These are phyloP conservation scores for Chaetops frenatus DNA, from an alignment of 2,113 vertebrate genomes.

Conservation along the genomic window DNA sequence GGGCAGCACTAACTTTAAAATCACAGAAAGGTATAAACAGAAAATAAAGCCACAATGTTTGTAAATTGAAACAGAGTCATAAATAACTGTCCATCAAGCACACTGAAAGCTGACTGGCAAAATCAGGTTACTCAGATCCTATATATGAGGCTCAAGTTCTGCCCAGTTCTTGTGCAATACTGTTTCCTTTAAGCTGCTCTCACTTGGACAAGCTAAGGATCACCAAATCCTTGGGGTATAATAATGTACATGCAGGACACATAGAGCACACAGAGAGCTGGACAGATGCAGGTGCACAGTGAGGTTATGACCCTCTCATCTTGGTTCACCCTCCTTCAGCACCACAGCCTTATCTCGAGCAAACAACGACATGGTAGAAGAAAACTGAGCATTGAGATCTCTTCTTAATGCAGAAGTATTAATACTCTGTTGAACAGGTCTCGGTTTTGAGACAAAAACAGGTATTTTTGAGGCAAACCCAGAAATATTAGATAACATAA, in stretches of 20 bases:
- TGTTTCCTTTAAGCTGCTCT: not conserved
- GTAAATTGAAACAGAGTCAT: not conserved
- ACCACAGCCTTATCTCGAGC: not conserved
- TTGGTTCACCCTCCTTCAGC: not conserved
- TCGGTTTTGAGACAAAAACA: not conserved
- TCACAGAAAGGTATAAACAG: not conserved
- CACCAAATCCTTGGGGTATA: not conserved
- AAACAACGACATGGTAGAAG: not conserved
- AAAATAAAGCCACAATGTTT: not conserved
- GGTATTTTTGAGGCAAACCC: not conserved
- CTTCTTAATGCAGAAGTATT: not conserved
- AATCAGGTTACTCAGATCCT: not conserved
- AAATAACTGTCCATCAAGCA: not conserved
- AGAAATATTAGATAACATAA: not conserved
- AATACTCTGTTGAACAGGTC: not conserved
- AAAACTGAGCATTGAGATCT: not conserved
- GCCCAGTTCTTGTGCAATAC: not conserved
- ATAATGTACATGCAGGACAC: fast-evolving
- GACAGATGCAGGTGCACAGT: not conserved
- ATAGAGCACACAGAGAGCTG: not conserved
- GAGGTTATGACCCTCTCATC: not conserved
- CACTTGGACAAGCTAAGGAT: not conserved
- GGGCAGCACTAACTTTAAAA: not conserved
- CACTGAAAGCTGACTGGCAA: not conserved
- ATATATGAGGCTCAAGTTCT: not conserved